phyloP scores from a whole-genome alignment of 2,888 invertebrate species.

The Rotaria sp. region DNA sequence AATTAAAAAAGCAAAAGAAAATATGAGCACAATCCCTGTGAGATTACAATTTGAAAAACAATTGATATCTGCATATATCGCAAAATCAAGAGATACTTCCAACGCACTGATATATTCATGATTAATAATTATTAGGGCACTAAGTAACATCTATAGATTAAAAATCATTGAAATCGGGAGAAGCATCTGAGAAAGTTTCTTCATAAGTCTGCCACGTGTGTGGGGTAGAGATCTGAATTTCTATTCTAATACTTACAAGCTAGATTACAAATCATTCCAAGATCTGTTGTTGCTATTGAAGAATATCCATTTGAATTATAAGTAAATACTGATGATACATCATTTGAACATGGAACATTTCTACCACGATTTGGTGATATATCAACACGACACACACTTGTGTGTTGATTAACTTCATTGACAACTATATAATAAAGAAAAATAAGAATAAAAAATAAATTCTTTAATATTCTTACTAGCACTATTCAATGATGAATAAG shows the following conservation, averaged over 20 bases:
- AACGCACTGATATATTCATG: no score
- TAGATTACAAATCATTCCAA: constrained; percentile 36
- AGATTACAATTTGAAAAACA: no score
- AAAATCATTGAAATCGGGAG: no score
- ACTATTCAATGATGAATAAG: background rate
- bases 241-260: background rate
- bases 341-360: constrained; percentile 35
- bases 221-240: background rate
- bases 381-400: background rate
- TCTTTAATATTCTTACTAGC: background rate
- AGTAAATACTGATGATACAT: constrained; percentile 9
- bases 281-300: background rate
- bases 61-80: no score
- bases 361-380: constrained; percentile 16
- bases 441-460: background rate
- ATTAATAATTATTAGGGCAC: no score
- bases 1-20: background rate
- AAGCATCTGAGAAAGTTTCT: no score
- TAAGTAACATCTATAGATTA: no score
- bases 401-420: background rate
- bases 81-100: no score
- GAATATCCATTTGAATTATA: background rate
- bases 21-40: no score
- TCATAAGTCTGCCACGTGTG: no score
- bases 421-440: background rate